A percentile compares a stretch with the other conserved stretches of the same genome.
Conservation (phyloP, 2,797 vertebrate species). For the Numenius phaeopus region DNA sequence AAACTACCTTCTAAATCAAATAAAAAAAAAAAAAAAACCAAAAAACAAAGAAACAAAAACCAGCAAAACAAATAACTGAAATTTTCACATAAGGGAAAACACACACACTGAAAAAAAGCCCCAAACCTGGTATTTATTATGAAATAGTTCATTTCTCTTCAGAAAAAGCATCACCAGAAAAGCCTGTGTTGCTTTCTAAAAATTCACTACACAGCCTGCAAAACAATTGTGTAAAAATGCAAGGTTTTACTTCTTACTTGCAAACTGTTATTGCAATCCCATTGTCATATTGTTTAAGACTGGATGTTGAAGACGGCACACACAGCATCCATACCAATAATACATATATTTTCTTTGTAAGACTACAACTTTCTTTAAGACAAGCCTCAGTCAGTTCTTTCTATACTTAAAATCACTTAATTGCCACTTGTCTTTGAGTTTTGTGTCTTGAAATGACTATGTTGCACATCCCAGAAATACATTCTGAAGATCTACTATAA, state of each 20-base stretch:
- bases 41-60: neutral
- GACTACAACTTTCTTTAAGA: neutral
- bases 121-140: neutral
- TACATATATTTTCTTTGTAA: neutral
- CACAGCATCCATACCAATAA: neutral
- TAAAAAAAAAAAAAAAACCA: neutral
- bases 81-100: neutral
- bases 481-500: neutral
- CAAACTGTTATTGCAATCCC: neutral
- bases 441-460: neutral
- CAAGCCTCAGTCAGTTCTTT: neutral
- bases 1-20: neutral
- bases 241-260: neutral
- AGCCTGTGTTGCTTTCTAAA: neutral
- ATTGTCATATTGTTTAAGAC: neutral
- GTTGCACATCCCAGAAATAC: neutral
- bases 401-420: neutral
- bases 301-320: neutral
- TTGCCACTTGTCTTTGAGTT: neutral
- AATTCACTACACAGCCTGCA: neutral
- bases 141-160: neutral
- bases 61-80: neutral
- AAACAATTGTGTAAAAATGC: neutral
- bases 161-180: neutral
- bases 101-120: neutral